Conservation (phyloP, 2,113 vertebrate genomes). For the Carassius gibelio region DNA sequence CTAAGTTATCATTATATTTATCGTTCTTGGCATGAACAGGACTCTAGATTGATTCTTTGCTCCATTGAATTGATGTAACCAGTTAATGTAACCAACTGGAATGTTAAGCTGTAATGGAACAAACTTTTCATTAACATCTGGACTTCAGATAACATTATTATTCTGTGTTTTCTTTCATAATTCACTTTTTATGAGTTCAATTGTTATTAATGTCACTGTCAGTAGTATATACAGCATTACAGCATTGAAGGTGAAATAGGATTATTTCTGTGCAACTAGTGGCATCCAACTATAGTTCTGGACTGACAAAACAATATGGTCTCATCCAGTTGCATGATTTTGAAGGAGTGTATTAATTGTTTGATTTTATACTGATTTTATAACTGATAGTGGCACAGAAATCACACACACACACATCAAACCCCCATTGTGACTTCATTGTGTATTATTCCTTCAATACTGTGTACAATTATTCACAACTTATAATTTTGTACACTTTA, state of each 20-base stretch:
- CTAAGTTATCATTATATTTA: neutral
- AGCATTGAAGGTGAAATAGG: neutral
- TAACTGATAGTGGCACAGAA: neutral
- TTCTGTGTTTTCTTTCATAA: neutral
- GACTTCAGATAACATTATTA: neutral
- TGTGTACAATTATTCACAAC: neutral
- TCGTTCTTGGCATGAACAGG: neutral
- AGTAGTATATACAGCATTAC: neutral
- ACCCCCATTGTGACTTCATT: neutral
- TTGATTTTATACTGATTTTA: neutral
- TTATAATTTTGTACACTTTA: neutral
- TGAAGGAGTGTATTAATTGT: neutral
- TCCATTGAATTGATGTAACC: neutral
- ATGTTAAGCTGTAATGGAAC: neutral
- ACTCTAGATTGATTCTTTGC: neutral
- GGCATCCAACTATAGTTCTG: neutral
- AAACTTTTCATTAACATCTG: neutral
- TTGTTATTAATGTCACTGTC: neutral
- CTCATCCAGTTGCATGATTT: neutral
- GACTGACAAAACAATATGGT: neutral
- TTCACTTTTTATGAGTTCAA: neutral
- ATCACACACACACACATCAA: neutral
- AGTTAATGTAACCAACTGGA: neutral
- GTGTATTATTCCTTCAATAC: neutral
- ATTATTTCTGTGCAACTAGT: neutral